These are phyloP conservation scores for Drosophila subquinaria DNA, from an alignment of 2,888 invertebrate genomes.

Conservation along the genomic window DNA sequence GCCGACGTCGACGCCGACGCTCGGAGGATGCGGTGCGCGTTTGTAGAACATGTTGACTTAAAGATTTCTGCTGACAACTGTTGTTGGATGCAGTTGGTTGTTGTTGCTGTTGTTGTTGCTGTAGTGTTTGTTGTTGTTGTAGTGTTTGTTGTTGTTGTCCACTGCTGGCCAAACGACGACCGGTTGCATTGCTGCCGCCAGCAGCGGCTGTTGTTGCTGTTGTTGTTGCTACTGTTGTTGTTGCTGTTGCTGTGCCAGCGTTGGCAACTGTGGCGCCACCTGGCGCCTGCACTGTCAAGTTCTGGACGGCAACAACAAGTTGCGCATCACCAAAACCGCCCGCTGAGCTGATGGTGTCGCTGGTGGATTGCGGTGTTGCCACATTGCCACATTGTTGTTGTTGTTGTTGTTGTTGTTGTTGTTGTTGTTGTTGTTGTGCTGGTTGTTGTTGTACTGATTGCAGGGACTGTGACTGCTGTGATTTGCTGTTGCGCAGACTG, in stretches of 20 bases:
- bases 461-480: slow-evolving; percentile 43
- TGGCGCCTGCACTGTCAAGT: slow-evolving; percentile 36
- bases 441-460: slow-evolving; percentile 26
- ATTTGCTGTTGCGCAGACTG: slow-evolving; percentile 82
- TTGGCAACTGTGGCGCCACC: slow-evolving; percentile 23
- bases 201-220: slow-evolving; percentile 3
- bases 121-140: not conserved
- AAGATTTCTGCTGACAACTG: slow-evolving; percentile 80
- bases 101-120: not conserved
- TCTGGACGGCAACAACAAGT: slow-evolving; percentile 83
- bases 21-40: slow-evolving; percentile 85
- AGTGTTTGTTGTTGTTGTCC: slow-evolving; percentile 2
- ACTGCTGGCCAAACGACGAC: slow-evolving; percentile 83
- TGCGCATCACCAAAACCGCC: slow-evolving; percentile 84
- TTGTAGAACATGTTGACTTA: slow-evolving; percentile 84
- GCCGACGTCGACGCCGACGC: slow-evolving; percentile 82
- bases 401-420: slow-evolving; percentile 26
- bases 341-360: slow-evolving; percentile 83
- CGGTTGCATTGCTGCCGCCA: slow-evolving; percentile 83
- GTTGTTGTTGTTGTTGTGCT: slow-evolving; percentile 19
- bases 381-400: slow-evolving; percentile 17
- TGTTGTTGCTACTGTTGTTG: slow-evolving; percentile 32
- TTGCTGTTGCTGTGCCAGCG: slow-evolving; percentile 30
- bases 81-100: slow-evolving; percentile 13
- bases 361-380: slow-evolving; percentile 78